Percentiles rank a stretch among this genome's conserved stretches.
phyloP scores from a whole-genome alignment of 2,113 vertebrate genomes.

The Cercopithecus mona region DNA sequence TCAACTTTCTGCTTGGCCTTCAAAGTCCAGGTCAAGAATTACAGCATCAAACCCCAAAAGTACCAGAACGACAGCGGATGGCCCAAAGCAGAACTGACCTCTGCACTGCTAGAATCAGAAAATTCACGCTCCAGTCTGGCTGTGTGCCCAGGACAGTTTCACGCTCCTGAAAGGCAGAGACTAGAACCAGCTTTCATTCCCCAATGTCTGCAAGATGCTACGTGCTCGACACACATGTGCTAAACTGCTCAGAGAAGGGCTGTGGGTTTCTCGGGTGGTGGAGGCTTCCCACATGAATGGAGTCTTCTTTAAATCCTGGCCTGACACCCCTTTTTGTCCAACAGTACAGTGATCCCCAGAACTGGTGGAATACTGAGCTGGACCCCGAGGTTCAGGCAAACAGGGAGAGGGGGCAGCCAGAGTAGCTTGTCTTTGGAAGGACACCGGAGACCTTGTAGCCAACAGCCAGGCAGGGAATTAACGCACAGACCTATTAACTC shows the following conservation, averaged over 20 bases:
- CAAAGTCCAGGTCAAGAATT: neutral
- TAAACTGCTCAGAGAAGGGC: neutral
- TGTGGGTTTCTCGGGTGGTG: too few species aligned
- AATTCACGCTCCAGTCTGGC: neutral
- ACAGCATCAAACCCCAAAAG: neutral
- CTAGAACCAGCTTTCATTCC: neutral
- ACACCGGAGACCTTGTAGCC: rapidly evolving
- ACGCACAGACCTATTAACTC: rapidly evolving
- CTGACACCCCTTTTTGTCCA: rapidly evolving
- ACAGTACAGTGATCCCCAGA: neutral
- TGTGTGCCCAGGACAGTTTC: neutral
- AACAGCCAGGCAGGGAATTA: neutral
- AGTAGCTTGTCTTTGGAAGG: neutral
- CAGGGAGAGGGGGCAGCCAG: neutral
- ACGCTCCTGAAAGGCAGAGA: neutral
- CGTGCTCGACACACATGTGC: rapidly evolving
- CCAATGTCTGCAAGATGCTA: neutral
- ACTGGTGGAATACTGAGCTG: neutral
- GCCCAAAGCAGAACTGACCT: rapidly evolving
- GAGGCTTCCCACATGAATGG: neutral
- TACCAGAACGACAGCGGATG: neutral
- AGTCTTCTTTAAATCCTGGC: neutral
- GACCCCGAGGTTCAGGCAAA: neutral
- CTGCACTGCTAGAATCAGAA: neutral
- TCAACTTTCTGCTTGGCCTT: neutral